These are phyloP conservation scores for Neolamprologus caudopunctatus DNA, from an alignment of 2,113 vertebrate genomes.

Conservation along the genomic window DNA sequence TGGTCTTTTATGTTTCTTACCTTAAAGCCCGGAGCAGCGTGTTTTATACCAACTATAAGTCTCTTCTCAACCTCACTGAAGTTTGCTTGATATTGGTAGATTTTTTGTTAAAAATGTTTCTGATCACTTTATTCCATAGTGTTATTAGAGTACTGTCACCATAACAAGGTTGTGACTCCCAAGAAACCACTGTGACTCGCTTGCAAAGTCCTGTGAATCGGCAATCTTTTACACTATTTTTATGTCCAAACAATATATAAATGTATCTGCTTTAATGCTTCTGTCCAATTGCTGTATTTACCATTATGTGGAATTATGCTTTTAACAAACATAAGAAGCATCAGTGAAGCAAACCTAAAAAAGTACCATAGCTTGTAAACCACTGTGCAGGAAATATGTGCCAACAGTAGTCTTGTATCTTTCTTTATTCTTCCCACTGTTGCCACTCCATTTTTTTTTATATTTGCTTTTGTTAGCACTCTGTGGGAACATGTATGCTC, in stretches of 20 bases:
- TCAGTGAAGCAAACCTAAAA: neutral
- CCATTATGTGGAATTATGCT: neutral
- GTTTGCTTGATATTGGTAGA: neutral
- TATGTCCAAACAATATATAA: neutral
- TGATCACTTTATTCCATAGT: neutral
- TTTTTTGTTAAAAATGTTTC: neutral
- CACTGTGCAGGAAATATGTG: neutral
- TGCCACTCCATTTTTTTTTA: neutral
- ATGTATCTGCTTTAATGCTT: neutral
- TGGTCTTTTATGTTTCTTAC: neutral
- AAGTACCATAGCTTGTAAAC: neutral
- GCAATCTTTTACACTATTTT: neutral
- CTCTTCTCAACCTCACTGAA: neutral
- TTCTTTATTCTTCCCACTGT: neutral
- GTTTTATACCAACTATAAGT: slow-evolving; percentile 1
- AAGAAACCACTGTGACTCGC: neutral
- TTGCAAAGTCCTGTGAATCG: neutral
- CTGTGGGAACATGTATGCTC: neutral
- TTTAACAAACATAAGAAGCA: neutral
- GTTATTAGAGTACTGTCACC: neutral
- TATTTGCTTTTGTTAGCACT: neutral
- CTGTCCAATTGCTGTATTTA: neutral
- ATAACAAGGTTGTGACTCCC: neutral
- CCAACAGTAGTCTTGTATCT: neutral
- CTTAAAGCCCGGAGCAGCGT: neutral